Base-by-base conservation (phyloP, 2,113 vertebrate species). In the Vombatus ursinus region DNA sequence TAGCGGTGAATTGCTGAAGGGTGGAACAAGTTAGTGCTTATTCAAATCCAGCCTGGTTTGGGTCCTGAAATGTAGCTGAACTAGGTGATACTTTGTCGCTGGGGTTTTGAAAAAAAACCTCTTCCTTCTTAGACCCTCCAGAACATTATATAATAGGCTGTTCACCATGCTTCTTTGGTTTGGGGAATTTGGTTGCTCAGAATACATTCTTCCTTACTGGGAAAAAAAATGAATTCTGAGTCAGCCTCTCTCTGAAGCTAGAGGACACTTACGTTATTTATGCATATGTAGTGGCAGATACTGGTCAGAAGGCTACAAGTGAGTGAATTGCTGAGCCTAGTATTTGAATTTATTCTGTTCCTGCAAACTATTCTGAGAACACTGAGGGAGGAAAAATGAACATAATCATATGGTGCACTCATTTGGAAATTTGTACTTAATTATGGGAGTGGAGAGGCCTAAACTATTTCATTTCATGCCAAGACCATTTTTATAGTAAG, bases 341-440 rank as follows among this genome's bases (percentile, higher is more conserved):
- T 49, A 50, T 49, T 48, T 49, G 90, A 50, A 50, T 90, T 93
- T 57, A 91, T 90, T 61, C 61, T 94, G 50, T 94, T 52, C 0
- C 44, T 68, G 92, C 91, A 92, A 50, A 92, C 91, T 92, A 31
- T 91, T 92, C 26, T 50, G 92, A 47, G 84, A 50, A 22, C 24
- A 37, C 25, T 52, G 28, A 84, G 54, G 51, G 44, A 50, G 91
- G 16, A 92, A 94, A 90, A 92, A 95, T 94, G 96, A 97, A 97
- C 94, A 90, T 61, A 97, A 93, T 98, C 96, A 97, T 97, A 92
- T 95, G 97, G 95, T 37, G 95, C 54, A 96, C 96, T 97, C 96
- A 93, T 96, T 97, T 96, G 96, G 96, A 97, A 97, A 96, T 98
- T 97, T 97, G 97, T 97, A 96, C 96, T 97, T 97, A 96, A 97